Conservation (phyloP, 2,888 invertebrate genomes). For the Alviniconcha strummeri region DNA sequence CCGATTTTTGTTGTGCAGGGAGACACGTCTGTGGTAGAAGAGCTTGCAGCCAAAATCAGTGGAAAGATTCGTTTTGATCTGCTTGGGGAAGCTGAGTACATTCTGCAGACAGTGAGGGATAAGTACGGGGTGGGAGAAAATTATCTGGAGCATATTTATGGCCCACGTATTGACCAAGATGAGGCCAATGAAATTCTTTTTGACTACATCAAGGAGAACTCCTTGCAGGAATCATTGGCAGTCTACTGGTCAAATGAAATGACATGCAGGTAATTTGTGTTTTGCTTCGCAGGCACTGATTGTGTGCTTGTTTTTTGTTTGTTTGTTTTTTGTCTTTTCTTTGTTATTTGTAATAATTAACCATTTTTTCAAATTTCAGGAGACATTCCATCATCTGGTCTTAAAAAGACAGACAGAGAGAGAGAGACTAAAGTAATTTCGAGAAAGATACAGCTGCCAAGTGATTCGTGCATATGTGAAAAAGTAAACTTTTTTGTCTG, state of each 20-base stretch:
- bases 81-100: constrained; percentile 63
- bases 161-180: constrained; percentile 58
- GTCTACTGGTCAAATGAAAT: constrained; percentile 69
- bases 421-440: too few species aligned
- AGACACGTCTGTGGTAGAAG: constrained; percentile 50
- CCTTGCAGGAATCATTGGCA: constrained; percentile 65
- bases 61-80: constrained; percentile 66
- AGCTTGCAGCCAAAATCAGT: constrained; percentile 54
- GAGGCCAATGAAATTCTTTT: constrained; percentile 63
- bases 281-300: background rate
- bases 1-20: constrained; percentile 63
- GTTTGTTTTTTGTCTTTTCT: too few species aligned
- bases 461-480: too few species aligned
- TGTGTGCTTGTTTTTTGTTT: background rate
- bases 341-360: too few species aligned
- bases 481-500: too few species aligned
- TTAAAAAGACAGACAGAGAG: too few species aligned
- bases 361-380: too few species aligned
- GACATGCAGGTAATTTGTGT: constrained; percentile 63
- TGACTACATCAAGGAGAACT: constrained; percentile 66
- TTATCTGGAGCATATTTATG: constrained; percentile 62
- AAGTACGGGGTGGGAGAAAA: constrained; percentile 65
- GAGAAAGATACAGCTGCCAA: too few species aligned
- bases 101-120: constrained; percentile 61
- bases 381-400: too few species aligned